Conservation (phyloP, 1,140 invertebrate genomes). For the Penaeus chinensis region DNA sequence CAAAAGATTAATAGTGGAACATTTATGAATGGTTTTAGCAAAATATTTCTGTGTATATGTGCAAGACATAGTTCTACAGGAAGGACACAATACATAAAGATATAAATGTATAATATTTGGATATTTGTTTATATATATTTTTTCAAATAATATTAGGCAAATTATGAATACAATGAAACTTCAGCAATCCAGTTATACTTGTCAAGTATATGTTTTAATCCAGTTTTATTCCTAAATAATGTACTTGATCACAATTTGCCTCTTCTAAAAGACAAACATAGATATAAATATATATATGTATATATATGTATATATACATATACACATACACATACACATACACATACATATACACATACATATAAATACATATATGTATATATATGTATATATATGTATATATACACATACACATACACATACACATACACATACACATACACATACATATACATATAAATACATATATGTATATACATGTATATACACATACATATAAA, state of each 20-base stretch:
- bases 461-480: not conserved
- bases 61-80: no score
- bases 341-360: slow-evolving; percentile 1
- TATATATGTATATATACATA: slow-evolving; percentile 31
- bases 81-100: no score
- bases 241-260: not conserved
- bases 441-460: not conserved
- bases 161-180: no score
- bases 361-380: not conserved
- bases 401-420: not conserved
- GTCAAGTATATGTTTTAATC: not conserved
- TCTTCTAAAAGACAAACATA: not conserved
- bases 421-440: not conserved
- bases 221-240: not conserved
- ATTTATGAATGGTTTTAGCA: no score
- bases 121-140: no score
- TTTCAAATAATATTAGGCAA: no score
- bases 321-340: slow-evolving; percentile 25
- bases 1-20: no score
- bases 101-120: no score
- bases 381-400: not conserved
- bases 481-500: not conserved
- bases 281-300: no score
- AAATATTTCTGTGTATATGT: no score
- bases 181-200: not conserved